These are phyloP conservation scores for Lamprotornis superbus DNA, from an alignment of 2,113 vertebrate species.

Conservation along the genomic window DNA sequence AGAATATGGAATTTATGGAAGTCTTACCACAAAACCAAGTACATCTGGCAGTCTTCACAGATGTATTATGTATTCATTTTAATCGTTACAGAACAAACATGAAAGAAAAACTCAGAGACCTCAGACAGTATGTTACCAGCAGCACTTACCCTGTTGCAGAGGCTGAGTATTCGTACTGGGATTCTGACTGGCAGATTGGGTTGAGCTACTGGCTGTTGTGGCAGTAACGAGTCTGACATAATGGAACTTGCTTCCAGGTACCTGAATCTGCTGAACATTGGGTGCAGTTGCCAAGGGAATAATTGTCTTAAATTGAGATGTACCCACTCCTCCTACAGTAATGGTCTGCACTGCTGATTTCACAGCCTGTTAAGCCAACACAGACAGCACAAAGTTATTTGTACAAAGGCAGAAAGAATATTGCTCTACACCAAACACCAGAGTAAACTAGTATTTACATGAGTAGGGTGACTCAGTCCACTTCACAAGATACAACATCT, in stretches of 20 bases:
- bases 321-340: conserved; percentile 84
- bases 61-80: neutral
- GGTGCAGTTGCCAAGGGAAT: conserved; percentile 91
- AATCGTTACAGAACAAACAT: neutral
- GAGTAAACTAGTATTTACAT: neutral
- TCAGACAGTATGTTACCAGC: neutral
- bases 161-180: conserved; percentile 86
- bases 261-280: conserved; percentile 97
- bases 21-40: neutral
- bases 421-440: neutral
- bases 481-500: neutral
- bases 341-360: conserved; percentile 90
- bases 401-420: neutral
- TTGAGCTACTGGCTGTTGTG: conserved; percentile 83
- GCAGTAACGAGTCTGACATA: conserved; percentile 96
- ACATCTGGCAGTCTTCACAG: neutral
- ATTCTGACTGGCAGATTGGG: conserved; percentile 77
- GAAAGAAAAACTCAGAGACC: neutral
- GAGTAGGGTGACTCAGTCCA: neutral
- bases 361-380: conserved; percentile 78
- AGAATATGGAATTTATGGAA: neutral
- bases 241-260: conserved; percentile 96
- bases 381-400: conserved; percentile 31
- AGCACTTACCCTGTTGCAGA: conserved; percentile 86
- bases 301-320: conserved; percentile 95